Base-by-base conservation (phyloP, 2,888 invertebrate species). In the Caenorhabditis sp. region DNA sequence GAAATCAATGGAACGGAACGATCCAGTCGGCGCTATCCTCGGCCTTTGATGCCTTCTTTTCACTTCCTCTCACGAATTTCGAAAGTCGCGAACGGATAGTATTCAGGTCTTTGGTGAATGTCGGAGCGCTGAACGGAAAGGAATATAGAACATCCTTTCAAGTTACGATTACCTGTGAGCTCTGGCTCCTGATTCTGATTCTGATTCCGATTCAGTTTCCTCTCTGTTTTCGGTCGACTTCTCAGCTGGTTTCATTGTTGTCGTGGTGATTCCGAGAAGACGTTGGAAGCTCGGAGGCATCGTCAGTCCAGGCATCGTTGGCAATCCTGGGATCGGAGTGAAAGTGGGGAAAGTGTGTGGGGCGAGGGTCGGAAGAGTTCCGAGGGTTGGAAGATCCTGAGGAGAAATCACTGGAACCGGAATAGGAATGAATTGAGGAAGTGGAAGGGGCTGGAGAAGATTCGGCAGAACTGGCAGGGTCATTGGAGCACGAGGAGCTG, bases 231-330 rank as follows among this genome's bases (percentile, higher is more conserved):
- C 71, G 7, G n/a, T 22, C 1, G 53, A 43, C 15, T 22, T 52
- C 30, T 63, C 50, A 20, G 72, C 56, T 24, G 77, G 76, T 35
- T 76, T 71, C 76, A 76, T 77, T 17, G 79, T 61, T 2, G 81
- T 78, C 20, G 81, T 77, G 3, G 81, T 81, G 50, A 81, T 79
- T 48, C 81, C 81, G 2, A 81, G 53, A 48, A 81, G 75, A 26
- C 81, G 72, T 59, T 81, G 81, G 71, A 81, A 81, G 13, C 78
- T 78, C 24, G 81, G 81, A 11, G 81, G 81, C 81, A 81, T 79
- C 9, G 81, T 81, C 32, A 81, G 58, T 56, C 66, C 68, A 8
- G 81, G 81, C 75, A 81, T 71, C 9, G 79, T 81, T 24, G 82
- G 82, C 70, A 82, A 41, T 20, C 78, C 75, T 20, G 72, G 68